phyloP scores from a whole-genome alignment of 2,113 vertebrate genomes.

The Sylvia atricapilla region DNA sequence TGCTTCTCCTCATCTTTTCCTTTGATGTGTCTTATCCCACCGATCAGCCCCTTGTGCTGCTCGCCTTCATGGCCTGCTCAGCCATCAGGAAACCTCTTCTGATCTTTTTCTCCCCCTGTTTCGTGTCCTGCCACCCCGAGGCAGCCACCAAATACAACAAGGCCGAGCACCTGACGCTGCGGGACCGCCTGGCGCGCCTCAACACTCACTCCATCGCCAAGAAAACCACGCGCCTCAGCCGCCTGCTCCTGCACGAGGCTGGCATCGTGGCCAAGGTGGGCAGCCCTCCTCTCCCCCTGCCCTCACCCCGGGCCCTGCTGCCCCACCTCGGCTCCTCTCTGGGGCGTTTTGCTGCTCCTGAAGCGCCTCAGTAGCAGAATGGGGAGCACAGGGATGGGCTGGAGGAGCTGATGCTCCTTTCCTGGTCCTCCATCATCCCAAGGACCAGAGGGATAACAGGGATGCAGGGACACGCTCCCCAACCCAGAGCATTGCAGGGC shows the following conservation, averaged over 20 bases:
- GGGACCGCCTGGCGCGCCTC: constrained; percentile 86
- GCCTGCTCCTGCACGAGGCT: constrained; percentile 86
- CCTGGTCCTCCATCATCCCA: background rate
- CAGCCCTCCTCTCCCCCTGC: background rate
- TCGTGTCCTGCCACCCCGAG: background rate
- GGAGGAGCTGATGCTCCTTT: background rate
- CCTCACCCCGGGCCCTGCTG: accelerated
- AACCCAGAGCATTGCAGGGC: background rate
- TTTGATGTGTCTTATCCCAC: background rate
- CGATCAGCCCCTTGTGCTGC: background rate
- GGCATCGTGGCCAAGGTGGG: constrained; percentile 87
- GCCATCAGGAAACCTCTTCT: background rate
- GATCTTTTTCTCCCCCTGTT: background rate
- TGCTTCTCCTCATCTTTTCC: background rate
- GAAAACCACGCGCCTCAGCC: constrained; percentile 89
- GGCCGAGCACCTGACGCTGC: constrained; percentile 83
- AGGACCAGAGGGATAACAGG: accelerated
- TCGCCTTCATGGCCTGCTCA: accelerated
- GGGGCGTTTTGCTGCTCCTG: background rate
- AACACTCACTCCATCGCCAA: constrained; percentile 92
- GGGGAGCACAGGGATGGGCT: accelerated
- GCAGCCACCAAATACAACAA: constrained; percentile 91
- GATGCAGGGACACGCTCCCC: background rate
- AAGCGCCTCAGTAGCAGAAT: accelerated
- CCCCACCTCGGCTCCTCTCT: background rate